phyloP scores from a whole-genome alignment of 2,888 invertebrate genomes.

The Omphaloscelis lunosa region DNA sequence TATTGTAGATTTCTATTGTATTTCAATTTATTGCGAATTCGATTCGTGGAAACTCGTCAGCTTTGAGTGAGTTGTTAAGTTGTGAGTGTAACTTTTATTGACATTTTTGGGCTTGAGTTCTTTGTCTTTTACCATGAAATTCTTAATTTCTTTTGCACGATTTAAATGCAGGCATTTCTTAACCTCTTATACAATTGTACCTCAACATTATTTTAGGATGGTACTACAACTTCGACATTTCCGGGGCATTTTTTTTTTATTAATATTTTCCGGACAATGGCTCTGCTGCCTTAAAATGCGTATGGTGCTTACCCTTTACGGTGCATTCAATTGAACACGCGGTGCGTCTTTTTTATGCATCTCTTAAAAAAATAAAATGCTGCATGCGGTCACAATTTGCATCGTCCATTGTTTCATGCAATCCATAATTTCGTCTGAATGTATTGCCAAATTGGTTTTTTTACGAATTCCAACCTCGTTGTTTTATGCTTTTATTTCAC shows the following conservation, averaged over 20 bases:
- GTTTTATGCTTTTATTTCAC: conserved; percentile 72
- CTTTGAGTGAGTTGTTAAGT: conserved; percentile 3
- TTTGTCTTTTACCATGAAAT: neutral
- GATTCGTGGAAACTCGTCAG: conserved; percentile 10
- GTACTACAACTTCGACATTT: conserved; percentile 72
- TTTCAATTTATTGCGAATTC: conserved; percentile 57
- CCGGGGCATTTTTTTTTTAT: conserved; percentile 77
- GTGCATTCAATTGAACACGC: conserved; percentile 80
- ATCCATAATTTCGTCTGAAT: conserved; percentile 83
- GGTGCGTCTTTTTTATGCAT: conserved; percentile 78
- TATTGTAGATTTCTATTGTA: conserved; percentile 70
- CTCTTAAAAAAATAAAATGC: conserved; percentile 82
- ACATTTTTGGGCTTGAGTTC: neutral
- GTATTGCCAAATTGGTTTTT: conserved; percentile 77
- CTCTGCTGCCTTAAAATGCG: conserved; percentile 78
- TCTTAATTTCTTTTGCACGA: neutral
- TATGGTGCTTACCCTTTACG: conserved; percentile 77
- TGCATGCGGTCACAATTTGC: conserved; percentile 83
- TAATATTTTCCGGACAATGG: conserved; percentile 81
- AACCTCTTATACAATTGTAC: conserved; percentile 24
- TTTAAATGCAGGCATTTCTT: conserved; percentile 29
- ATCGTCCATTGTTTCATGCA: conserved; percentile 86
- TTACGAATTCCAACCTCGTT: conserved; percentile 69
- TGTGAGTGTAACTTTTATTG: conserved; percentile 16
- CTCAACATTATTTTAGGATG: conserved; percentile 53